Base-by-base conservation (phyloP, 2,113 vertebrate species). In the Talpa occidentalis region DNA sequence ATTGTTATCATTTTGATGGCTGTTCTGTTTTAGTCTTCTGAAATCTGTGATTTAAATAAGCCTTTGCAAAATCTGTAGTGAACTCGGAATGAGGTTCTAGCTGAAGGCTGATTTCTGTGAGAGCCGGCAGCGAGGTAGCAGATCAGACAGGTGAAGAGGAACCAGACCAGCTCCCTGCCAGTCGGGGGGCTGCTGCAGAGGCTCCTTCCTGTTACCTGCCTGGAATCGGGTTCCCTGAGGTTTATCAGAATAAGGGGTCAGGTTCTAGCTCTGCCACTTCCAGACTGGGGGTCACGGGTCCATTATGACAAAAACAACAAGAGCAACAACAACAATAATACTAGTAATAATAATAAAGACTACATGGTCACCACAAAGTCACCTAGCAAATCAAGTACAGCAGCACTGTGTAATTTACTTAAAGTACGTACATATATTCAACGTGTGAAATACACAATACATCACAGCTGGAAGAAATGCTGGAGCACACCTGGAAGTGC, bases 21-120 rank as follows among this genome's bases (percentile, higher is more conserved):
- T 14, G 11, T 69, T 84, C 44, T 91, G n/a, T n/a, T 87, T 94
- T 22, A 74, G 47, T 92, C 47, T 90, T 93, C 47, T 47, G 35
- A 77, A 76, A n/a, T n/a, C n/a, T n/a, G n/a, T n/a, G n/a, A n/a
- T n/a, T n/a, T n/a, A n/a, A n/a, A n/a, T n/a, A n/a, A n/a, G n/a
- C n/a, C n/a, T n/a, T n/a, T 69, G 66, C 30, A 72, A 92, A 90
- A n/a, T 59, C 40, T 70, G 21, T 64, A 37, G 15, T 49, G 56
- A 87, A 94, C 83, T 69, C 5, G 62, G 47, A 82, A n/a, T n/a
- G n/a, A n/a, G n/a, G n/a, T n/a, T n/a, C n/a, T n/a, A n/a, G n/a
- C n/a, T n/a, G n/a, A n/a, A n/a, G n/a, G n/a, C n/a, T n/a, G n/a
- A n/a, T n/a, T n/a, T 35, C 3, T 73, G 17, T 12, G 9, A 14